phyloP scores from a whole-genome alignment of 2,888 invertebrate species.

The Tillus elongatus region DNA sequence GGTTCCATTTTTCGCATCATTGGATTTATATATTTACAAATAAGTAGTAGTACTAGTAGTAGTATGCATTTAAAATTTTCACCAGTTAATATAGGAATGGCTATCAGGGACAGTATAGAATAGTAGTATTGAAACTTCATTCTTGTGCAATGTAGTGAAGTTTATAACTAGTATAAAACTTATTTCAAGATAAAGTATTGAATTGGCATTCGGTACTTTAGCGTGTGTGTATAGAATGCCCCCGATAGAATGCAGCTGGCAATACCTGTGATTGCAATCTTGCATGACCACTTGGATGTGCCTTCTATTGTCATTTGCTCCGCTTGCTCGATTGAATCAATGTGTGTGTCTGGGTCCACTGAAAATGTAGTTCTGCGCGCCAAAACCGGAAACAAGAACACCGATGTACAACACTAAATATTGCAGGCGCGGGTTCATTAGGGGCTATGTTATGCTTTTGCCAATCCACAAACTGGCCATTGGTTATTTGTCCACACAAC shows the following conservation, averaged over 20 bases:
- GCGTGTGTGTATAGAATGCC: slow-evolving; percentile 25
- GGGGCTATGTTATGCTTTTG: slow-evolving; percentile 9
- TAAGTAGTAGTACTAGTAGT: no score
- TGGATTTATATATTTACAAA: no score
- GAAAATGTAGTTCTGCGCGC: slow-evolving; percentile 86
- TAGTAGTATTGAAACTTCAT: no score
- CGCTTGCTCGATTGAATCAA: slow-evolving; percentile 95
- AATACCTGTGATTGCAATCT: slow-evolving; percentile 98
- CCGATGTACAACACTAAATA: slow-evolving; percentile 36
- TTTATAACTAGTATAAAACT: background rate
- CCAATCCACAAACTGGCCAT: slow-evolving; percentile 15
- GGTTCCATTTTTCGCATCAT: no score
- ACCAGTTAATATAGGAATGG: no score
- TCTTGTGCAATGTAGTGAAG: slow-evolving; percentile 1
- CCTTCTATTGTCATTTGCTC: slow-evolving; percentile 97
- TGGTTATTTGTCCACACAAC: slow-evolving; percentile 24
- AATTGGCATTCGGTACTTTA: slow-evolving; percentile 32
- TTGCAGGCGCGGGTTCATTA: slow-evolving; percentile 24
- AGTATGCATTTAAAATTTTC: no score
- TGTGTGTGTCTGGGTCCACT: slow-evolving; percentile 96
- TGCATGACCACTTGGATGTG: slow-evolving; percentile 99
- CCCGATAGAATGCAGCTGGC: slow-evolving; percentile 44
- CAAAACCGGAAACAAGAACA: slow-evolving; percentile 42
- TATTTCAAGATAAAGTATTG: slow-evolving; percentile 14
- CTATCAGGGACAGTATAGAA: no score